Conservation (phyloP, 2,797 vertebrate species). For the Peromyscus melanophrys region DNA sequence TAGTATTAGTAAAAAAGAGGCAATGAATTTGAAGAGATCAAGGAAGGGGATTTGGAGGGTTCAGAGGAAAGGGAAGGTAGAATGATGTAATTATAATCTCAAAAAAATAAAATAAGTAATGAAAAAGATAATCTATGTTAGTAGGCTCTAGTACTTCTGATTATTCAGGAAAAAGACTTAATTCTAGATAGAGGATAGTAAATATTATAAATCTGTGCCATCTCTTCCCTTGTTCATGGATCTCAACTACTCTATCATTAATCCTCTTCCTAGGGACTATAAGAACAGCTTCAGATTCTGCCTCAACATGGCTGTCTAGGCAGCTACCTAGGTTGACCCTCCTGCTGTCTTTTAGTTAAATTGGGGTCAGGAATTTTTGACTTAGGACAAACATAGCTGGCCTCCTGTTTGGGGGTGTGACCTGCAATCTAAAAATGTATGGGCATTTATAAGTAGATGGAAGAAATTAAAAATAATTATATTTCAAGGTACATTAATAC, state of each 20-base stretch:
- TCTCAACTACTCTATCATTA: neutral
- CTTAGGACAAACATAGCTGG: neutral
- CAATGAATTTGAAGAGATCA: neutral
- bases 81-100: neutral
- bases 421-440: neutral
- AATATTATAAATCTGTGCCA: neutral
- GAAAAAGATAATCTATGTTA: neutral
- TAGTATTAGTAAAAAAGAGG: neutral
- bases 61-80: neutral
- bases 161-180: constrained; percentile 1
- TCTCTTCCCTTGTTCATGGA: neutral
- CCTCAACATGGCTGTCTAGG: neutral
- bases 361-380: neutral
- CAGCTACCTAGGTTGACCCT: neutral
- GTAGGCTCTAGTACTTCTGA: neutral
- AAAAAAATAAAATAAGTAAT: neutral
- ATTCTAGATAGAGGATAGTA: neutral
- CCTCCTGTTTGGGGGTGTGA: neutral
- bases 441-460: neutral
- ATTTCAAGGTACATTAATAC: neutral
- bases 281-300: neutral
- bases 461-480: constrained; percentile 13
- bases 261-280: neutral
- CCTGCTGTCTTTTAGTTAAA: neutral
- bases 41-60: neutral